Evolutionary conservation across 1,140 invertebrate genomes (phyloP).

Genomic region (Drosophila gunungcola): DNA sequence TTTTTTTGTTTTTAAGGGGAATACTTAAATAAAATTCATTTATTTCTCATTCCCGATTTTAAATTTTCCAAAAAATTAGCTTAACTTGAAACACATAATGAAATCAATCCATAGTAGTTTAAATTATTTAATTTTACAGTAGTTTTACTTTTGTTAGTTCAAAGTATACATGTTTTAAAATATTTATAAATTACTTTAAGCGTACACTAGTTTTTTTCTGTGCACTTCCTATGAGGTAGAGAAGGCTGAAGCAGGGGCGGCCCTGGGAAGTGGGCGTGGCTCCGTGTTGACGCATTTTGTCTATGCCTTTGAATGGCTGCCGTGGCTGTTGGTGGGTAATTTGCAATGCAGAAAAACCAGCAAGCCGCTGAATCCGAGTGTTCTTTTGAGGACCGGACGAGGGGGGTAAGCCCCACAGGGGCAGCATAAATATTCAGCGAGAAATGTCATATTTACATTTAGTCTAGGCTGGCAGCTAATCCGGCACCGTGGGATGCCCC

Average conservation of each 20-base stretch:
- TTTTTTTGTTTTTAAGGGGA: too few species aligned
- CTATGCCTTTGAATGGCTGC: slow-evolving; percentile 53
- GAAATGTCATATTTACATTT: slow-evolving; percentile 48
- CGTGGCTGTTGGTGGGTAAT: slow-evolving; percentile 50
- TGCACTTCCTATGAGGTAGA: slow-evolving; percentile 1
- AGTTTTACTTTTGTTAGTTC: too few species aligned
- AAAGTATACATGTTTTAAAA: too few species aligned
- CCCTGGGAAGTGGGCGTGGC: slow-evolving; percentile 40
- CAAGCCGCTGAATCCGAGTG: slow-evolving; percentile 32
- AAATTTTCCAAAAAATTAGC: too few species aligned
- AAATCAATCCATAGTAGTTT: too few species aligned
- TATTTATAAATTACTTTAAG: too few species aligned
- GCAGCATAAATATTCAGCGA: slow-evolving; percentile 44
- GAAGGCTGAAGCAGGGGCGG: slow-evolving; percentile 15
- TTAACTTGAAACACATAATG: too few species aligned
- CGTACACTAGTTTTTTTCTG: neutral
- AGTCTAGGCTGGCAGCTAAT: slow-evolving; percentile 36
- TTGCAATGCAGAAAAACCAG: slow-evolving; percentile 75
- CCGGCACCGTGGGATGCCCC: slow-evolving; percentile 30
- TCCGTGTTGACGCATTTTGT: slow-evolving; percentile 61
- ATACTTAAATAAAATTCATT: too few species aligned
- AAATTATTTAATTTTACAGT: too few species aligned
- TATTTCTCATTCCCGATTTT: too few species aligned
- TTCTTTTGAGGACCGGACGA: neutral
- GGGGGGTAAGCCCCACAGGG: neutral